These are phyloP conservation scores for Grus americana DNA, from an alignment of 2,113 vertebrate genomes.

Conservation along the genomic window DNA sequence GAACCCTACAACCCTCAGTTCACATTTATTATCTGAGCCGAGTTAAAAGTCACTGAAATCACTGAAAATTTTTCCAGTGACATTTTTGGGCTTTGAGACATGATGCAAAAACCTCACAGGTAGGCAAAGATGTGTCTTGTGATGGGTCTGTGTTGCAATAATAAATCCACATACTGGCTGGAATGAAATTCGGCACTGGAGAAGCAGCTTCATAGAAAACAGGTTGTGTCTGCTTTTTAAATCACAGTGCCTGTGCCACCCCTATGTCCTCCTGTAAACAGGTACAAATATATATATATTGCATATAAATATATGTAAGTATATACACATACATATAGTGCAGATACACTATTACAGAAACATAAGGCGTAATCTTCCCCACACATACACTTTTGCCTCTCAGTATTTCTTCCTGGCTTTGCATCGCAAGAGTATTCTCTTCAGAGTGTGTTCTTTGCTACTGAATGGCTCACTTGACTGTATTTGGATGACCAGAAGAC, in stretches of 20 bases:
- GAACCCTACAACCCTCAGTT: neutral
- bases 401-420: neutral
- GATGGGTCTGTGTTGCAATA: neutral
- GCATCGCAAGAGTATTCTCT: neutral
- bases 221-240: neutral
- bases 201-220: neutral
- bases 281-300: neutral
- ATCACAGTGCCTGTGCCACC: neutral
- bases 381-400: neutral
- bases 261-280: neutral
- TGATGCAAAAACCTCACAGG: neutral
- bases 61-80: neutral
- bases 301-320: neutral
- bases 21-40: neutral
- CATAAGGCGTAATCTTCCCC: neutral
- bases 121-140: neutral
- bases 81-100: neutral
- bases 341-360: neutral
- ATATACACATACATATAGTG: neutral
- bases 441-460: neutral
- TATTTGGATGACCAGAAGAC: neutral
- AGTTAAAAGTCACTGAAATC: neutral
- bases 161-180: neutral
- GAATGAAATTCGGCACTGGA: neutral
- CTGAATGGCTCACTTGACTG: neutral